Base-by-base conservation (phyloP, 2,113 vertebrate genomes). In the Caranx melampygus region DNA sequence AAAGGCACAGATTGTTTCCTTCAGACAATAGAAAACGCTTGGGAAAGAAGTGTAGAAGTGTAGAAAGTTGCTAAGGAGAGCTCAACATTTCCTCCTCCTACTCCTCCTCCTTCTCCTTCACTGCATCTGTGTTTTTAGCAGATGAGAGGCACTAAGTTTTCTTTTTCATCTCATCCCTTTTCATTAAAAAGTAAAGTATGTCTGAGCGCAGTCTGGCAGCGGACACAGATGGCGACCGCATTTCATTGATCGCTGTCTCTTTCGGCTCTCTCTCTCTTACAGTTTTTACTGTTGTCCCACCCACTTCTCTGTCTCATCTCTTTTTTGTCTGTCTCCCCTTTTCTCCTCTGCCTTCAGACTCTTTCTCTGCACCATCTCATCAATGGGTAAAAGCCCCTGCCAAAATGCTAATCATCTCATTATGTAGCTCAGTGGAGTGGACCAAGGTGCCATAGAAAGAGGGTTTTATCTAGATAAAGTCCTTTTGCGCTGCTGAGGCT, bases 361-460 rank as follows among this genome's bases (percentile, higher is more conserved):
- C 73, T 78, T 80, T 65, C 44, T 59, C 79, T 51, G 57, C 21
- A 49, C 62, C 52, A 54, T 88, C 82, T 87, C 76, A 86, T 93
- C 88, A 91, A 71, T 88, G 66, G 78, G 37, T 70, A 59, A 78
- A 81, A 81, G 64, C 74, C 85, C 65, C 58, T 83, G 81, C 86
- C 83, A 82, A 90, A 89, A 94, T 94, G 84, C 77, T 91, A 91
- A 94, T 93, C 83, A 87, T 77, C 91, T 91, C 84, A 90, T 93
- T 91, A 88, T 90, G 91, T 88, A 84, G 83, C 87, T 87, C 83
- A 82, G 26, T 81, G 68, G 51, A 88, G 81, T 79, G 80, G 82
- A 83, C 86, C 44, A 73, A 83, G 73, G 83, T 79, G 44, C 54
- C 9, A 8, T 18, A 75, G 58, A 74, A 79, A 64, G 61, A 61